A percentile compares a stretch with the other conserved stretches of the same genome.
phyloP scores from a whole-genome alignment of 2,113 vertebrate genomes.

The Sinosuthora webbiana region DNA sequence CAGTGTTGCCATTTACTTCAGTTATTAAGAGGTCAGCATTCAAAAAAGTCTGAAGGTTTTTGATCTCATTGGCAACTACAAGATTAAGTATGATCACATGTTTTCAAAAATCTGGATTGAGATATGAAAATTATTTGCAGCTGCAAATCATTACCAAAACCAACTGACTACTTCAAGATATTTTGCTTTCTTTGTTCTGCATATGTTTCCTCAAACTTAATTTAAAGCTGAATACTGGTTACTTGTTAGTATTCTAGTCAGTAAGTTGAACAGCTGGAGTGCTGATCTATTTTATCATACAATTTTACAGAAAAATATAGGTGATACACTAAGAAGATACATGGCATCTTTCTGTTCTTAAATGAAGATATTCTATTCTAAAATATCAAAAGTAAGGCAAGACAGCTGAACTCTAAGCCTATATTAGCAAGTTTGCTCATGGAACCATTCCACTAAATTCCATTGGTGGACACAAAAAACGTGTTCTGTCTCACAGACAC shows the following conservation, averaged over 20 bases:
- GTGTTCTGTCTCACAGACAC: background rate
- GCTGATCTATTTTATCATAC: background rate
- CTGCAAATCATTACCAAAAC: background rate
- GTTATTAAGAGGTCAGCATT: background rate
- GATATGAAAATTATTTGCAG: background rate
- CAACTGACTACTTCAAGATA: background rate
- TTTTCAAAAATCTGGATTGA: constrained; percentile 9
- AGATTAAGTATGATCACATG: background rate
- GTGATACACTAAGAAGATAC: background rate
- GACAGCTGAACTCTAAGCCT: background rate
- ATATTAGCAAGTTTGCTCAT: background rate
- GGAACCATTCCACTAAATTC: background rate
- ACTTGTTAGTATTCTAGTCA: background rate
- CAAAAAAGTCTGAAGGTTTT: background rate
- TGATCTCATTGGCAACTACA: background rate
- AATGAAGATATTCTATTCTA: background rate
- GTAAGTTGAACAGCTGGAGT: background rate
- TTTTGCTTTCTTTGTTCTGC: background rate
- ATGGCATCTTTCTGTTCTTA: background rate
- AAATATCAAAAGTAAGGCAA: background rate
- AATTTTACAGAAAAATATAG: background rate
- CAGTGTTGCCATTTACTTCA: background rate
- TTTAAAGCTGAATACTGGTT: background rate
- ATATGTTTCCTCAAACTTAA: background rate
- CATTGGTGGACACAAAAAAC: background rate